These are phyloP conservation scores for Heteromyza rotundicornis DNA, from an alignment of 2,888 invertebrate genomes.

Conservation along the genomic window DNA sequence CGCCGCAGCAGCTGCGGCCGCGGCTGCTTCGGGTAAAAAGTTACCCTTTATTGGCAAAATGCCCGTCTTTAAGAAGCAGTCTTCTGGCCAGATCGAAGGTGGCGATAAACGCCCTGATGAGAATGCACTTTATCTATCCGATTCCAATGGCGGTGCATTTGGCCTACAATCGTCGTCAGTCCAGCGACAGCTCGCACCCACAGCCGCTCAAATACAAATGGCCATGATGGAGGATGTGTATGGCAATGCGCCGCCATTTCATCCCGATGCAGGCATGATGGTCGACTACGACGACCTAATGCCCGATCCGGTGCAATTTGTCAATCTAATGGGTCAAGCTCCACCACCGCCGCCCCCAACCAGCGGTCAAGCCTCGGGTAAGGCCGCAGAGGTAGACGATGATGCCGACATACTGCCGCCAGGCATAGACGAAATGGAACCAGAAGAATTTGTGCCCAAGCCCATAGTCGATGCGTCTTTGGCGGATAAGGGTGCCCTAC, in stretches of 20 bases:
- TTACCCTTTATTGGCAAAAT: constrained; percentile 85
- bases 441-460: constrained; percentile 61
- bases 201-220: constrained; percentile 56
- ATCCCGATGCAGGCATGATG: constrained; percentile 59
- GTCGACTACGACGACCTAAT: constrained; percentile 62
- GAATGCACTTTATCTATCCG: not conserved
- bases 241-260: constrained; percentile 59
- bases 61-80: constrained; percentile 73
- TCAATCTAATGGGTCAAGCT: constrained; percentile 58
- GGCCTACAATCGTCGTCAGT: not conserved
- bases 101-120: constrained; percentile 16
- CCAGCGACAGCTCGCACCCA: constrained; percentile 39
- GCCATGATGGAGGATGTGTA: constrained; percentile 58
- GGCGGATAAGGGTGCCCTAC: constrained; percentile 64
- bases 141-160: not conserved
- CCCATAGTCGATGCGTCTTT: constrained; percentile 62
- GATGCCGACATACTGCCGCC: constrained; percentile 59
- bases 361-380: constrained; percentile 5
- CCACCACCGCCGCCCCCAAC: constrained; percentile 59
- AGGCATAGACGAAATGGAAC: constrained; percentile 60
- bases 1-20: constrained; percentile 39
- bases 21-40: constrained; percentile 66
- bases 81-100: constrained; percentile 33
- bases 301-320: constrained; percentile 63
- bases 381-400: constrained; percentile 22